Evolutionary conservation across 1,140 invertebrate species (phyloP).

Genomic region (Orussus abietinus): DNA sequence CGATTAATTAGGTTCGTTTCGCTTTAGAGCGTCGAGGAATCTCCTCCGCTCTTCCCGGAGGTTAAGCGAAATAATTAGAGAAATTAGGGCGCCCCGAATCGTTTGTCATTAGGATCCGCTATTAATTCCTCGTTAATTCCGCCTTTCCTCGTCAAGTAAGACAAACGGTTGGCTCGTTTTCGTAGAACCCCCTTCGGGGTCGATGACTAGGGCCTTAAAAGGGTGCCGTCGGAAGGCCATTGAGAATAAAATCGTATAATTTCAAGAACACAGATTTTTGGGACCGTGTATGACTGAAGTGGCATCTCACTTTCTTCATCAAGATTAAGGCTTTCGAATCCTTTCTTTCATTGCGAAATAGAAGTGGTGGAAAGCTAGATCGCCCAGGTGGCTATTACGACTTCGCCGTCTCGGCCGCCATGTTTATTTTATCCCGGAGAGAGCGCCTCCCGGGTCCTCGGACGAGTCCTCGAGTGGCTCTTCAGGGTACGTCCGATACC

Average conservation of each 20-base stretch:
- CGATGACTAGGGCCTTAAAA: too few species aligned
- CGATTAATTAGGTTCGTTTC: conserved; percentile 54
- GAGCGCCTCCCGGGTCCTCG: conserved; percentile 37
- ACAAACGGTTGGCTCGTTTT: conserved; percentile 52
- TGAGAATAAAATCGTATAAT: too few species aligned
- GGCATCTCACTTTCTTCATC: too few species aligned
- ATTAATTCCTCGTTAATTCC: conserved; percentile 57
- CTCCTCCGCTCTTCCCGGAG: conserved; percentile 35
- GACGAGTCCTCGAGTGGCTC: conserved; percentile 38
- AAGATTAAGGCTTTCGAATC: too few species aligned
- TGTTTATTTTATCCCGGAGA: conserved; percentile 33
- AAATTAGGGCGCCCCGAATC: conserved; percentile 49
- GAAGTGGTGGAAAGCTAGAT: too few species aligned
- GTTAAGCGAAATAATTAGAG: conserved; percentile 56
- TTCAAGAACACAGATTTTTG: too few species aligned
- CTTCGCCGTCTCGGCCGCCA: conserved; percentile 32
- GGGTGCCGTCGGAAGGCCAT: too few species aligned
- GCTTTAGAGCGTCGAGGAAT: conserved; percentile 45
- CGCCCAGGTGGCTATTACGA: conserved; percentile 32
- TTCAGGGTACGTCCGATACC: conserved; percentile 37
- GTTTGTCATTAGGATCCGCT: conserved; percentile 54
- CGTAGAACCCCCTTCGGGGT: too few species aligned
- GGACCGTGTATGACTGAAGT: too few species aligned
- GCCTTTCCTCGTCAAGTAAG: conserved; percentile 55
- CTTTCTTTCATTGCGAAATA: too few species aligned